phyloP scores from a whole-genome alignment of 1,140 invertebrate genomes.

The Dreissena rostriformis region DNA sequence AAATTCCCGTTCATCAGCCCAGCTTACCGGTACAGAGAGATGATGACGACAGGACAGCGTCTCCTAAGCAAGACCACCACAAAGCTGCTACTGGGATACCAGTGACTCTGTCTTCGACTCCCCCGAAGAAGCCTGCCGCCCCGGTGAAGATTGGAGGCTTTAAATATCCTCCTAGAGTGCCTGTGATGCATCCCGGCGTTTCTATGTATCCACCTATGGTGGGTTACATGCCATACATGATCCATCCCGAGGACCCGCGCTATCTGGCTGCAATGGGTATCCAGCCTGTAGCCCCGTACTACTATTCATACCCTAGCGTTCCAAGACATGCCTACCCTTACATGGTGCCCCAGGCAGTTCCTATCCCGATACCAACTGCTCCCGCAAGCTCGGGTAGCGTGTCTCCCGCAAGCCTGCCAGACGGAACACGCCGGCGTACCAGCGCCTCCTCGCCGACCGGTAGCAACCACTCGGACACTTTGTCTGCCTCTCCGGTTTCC shows the following conservation, averaged over 20 bases:
- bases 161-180: constrained; percentile 19
- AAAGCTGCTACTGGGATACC: background rate
- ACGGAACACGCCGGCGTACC: constrained; percentile 33
- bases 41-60: constrained; percentile 48
- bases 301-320: constrained; percentile 47
- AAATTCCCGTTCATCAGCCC: constrained; percentile 33
- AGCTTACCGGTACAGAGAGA: constrained; percentile 40
- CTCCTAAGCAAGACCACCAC: background rate
- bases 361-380: constrained; percentile 34
- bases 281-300: constrained; percentile 40
- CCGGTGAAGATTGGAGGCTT: constrained; percentile 25
- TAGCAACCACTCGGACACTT: constrained; percentile 32
- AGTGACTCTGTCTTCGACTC: background rate
- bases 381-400: constrained; percentile 39
- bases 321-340: constrained; percentile 53
- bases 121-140: constrained; percentile 5
- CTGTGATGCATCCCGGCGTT: constrained; percentile 48
- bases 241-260: constrained; percentile 49
- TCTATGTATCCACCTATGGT: constrained; percentile 45
- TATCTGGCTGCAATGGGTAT: constrained; percentile 13
- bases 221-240: constrained; percentile 31
- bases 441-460: constrained; percentile 46
- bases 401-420: constrained; percentile 50
- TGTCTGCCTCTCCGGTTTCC: constrained; percentile 58
- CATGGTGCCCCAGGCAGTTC: constrained; percentile 45